Conservation (phyloP, 2,113 vertebrate species). For the Myanophis thanlyinensis region DNA sequence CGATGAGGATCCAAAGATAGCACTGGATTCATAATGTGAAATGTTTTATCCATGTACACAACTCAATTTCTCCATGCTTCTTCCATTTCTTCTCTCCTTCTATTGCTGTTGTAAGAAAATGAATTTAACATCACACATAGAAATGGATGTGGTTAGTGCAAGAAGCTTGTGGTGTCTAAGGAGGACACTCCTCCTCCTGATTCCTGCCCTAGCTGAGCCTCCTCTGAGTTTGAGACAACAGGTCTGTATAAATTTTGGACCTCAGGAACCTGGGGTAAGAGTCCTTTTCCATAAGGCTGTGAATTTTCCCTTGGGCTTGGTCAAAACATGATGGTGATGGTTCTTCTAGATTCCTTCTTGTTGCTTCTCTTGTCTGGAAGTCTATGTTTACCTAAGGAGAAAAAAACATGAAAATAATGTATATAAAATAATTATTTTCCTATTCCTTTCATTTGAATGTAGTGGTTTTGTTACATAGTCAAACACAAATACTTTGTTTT, state of each 20-base stretch:
- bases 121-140: slow-evolving; percentile 61
- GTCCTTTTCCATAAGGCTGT: slow-evolving; percentile 98
- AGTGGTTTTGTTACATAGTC: not conserved
- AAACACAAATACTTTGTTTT: not conserved
- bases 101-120: slow-evolving; percentile 43
- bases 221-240: slow-evolving; percentile 88
- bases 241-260: slow-evolving; percentile 95
- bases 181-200: slow-evolving; percentile 2
- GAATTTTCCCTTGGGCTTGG: slow-evolving; percentile 88
- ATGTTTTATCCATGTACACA: not conserved
- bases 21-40: not conserved
- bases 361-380: slow-evolving; percentile 89
- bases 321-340: slow-evolving; percentile 87
- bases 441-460: not conserved
- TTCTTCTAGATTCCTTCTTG: slow-evolving; percentile 86
- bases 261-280: slow-evolving; percentile 95
- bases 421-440: not conserved
- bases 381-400: slow-evolving; percentile 89
- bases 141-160: slow-evolving; percentile 58
- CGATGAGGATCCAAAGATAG: slow-evolving; percentile 15
- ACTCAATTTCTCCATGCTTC: slow-evolving; percentile 30
- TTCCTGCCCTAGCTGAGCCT: slow-evolving; percentile 81
- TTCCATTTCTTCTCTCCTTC: slow-evolving; percentile 41
- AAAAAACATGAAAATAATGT: slow-evolving; percentile 36
- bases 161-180: slow-evolving; percentile 49